phyloP scores from a whole-genome alignment of 2,797 vertebrate genomes.

The Acestrorhynchus altus region DNA sequence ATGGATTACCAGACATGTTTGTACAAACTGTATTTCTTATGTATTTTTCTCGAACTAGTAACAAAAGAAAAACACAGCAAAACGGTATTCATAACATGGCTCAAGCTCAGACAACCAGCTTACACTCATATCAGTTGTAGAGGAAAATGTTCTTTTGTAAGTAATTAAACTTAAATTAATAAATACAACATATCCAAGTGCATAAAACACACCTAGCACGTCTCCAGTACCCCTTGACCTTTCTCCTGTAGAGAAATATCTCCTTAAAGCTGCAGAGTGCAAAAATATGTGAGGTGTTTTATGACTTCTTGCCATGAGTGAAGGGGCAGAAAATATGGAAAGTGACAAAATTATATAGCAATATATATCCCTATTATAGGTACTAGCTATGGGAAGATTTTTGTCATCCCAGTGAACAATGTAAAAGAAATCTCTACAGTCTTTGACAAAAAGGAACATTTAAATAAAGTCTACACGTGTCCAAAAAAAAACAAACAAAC shows the following conservation, averaged over 20 bases:
- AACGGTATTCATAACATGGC: too few species aligned
- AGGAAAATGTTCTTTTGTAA: too few species aligned
- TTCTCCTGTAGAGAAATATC: background rate
- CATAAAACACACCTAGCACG: background rate
- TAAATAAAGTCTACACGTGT: background rate
- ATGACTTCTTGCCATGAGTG: background rate
- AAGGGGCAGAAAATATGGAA: background rate
- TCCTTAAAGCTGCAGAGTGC: background rate
- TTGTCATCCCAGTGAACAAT: too few species aligned
- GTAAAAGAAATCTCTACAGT: background rate
- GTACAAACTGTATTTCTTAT: too few species aligned
- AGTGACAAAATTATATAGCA: background rate
- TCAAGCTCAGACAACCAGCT: too few species aligned
- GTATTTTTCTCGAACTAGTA: too few species aligned
- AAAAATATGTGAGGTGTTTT: background rate
- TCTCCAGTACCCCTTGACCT: background rate
- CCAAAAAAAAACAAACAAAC: background rate
- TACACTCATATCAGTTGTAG: too few species aligned
- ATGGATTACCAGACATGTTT: too few species aligned
- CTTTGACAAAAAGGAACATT: background rate
- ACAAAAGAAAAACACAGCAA: too few species aligned
- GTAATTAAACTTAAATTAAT: background rate
- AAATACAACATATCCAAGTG: background rate
- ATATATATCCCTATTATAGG: background rate
- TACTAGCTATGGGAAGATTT: too few species aligned